Base-by-base conservation (phyloP, 2,888 invertebrate genomes). In the Cyaniris semiargus region DNA sequence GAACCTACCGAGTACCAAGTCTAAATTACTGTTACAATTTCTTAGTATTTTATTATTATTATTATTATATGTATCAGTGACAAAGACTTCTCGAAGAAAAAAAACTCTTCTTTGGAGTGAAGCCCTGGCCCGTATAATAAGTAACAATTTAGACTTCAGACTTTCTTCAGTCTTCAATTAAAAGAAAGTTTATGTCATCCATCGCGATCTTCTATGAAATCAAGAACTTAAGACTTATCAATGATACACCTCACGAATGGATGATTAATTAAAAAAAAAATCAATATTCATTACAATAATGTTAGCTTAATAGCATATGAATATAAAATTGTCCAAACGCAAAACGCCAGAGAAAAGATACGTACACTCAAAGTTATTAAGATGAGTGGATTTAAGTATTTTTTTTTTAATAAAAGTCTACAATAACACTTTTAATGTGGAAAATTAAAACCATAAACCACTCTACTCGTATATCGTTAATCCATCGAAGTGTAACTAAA, bases 1-100 rank as follows among this genome's bases (percentile, higher is more conserved):
- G 87, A 88, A 89, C 89, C 79, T 80, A 66, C 77, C 79, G 27
- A 38, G 38, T 31, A 76, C 15, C 27, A 3, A 60, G 23, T 60
- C 23, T 13, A 23, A 60, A 60, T 60, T 23, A 10, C 3, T 23
- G 23, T 23, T 60, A 60, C 60, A 23, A 10, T 60, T 23, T 60
- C 60, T 1, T 8, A 23, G 21, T 56, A 21, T 23, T 60, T n/a
- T n/a, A 6, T 56, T 56, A 56, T n/a, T n/a, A n/a, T 48, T 48
- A 10, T 48, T 48, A 15, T 15, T 3, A 48, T 2, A 48, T 2
- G 48, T 15, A 3, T 10, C 38, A 10, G 10, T 38, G 38, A 38
- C 38, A 38, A 38, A 38, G 8, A 38, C 38, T 38, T 38, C 1
- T 38, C 1, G 38, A 38, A 38, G 38, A 1, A 38, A 38, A 38